Conservation (phyloP, 1,140 invertebrate species). For the Drosophila hydei region DNA sequence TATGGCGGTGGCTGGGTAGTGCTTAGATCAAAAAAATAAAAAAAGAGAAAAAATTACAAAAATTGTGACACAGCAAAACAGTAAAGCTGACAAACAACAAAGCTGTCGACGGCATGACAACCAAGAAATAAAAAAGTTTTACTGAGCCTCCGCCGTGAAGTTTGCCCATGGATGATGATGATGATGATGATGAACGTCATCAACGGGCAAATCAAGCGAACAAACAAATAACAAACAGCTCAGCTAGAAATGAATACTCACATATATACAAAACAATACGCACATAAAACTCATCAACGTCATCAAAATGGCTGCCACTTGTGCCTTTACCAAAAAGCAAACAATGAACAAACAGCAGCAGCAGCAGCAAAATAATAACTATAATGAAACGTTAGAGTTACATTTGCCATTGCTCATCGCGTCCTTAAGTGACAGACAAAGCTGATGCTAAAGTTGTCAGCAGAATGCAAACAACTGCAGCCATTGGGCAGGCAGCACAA, state of each 20-base stretch:
- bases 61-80: constrained; percentile 31
- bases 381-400: constrained; percentile 72
- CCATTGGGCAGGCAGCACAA: neutral
- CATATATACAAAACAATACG: neutral
- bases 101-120: constrained; percentile 43
- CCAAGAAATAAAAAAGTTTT: constrained; percentile 37
- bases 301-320: constrained; percentile 54
- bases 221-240: constrained; percentile 45
- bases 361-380: constrained; percentile 44
- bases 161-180: constrained; percentile 49
- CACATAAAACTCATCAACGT: constrained; percentile 75
- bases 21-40: constrained; percentile 43
- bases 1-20: neutral
- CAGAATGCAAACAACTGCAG: constrained; percentile 37
- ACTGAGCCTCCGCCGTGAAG: constrained; percentile 36
- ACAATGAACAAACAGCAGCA: constrained; percentile 17
- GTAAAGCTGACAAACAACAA: constrained; percentile 56
- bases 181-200: constrained; percentile 49
- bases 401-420: constrained; percentile 46
- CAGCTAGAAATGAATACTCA: constrained; percentile 53
- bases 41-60: neutral
- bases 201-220: constrained; percentile 66
- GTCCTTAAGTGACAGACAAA: constrained; percentile 57
- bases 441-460: constrained; percentile 40
- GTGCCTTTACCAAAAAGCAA: constrained; percentile 44